Base-by-base conservation (phyloP, 2,888 invertebrate genomes). In the Sceliomorpha sp. region DNA sequence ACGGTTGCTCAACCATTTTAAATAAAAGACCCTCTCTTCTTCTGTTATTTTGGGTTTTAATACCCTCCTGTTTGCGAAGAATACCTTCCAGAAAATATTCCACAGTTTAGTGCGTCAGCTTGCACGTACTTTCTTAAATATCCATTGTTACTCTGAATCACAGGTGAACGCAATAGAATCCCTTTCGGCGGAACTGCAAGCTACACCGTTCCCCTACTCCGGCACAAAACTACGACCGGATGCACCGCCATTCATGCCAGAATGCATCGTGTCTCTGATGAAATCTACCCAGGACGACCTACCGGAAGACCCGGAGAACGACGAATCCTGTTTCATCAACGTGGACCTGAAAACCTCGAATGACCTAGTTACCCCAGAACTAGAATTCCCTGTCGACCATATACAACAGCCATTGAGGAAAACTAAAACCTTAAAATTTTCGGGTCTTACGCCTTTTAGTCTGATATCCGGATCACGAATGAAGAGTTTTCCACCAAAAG, bases 181-280 rank as follows among this genome's bases (percentile, higher is more conserved):
- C 5, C 20, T 20, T 5, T 4, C 20, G 20, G 5, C 20, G 20
- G 20, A 20, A 2, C 20, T 20, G 20, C 40, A 70, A 20, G 39
- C 31, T n/a, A 44, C 56, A 4, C 31, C 66, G 1, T 76, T 73
- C 66, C 67, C 68, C 8, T 75, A 75, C 50, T 40, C 64, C 2
- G 68, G 71, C 15, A 78, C 79, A 13, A 80, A 79, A 64, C 47
- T 80, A 17, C 69, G 79, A 36, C 75, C 80, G 6, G 79, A 80
- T 37, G 78, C 79, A 15, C 77, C 79, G 7, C 76, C 78, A 1
- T 80, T 80, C 51, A 72, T 75, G 12, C 80, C 79, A 9, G 77
- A 77, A 60, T 73, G 72, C 34, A 58, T 76, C 5, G 66, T 40
- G 51, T 58, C 50, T 27, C 47, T 62, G 37, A 59, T 60, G 51